Evolutionary conservation across 23 tunicate species (phyloP).

Genomic region (Ascidia mentula): DNA sequence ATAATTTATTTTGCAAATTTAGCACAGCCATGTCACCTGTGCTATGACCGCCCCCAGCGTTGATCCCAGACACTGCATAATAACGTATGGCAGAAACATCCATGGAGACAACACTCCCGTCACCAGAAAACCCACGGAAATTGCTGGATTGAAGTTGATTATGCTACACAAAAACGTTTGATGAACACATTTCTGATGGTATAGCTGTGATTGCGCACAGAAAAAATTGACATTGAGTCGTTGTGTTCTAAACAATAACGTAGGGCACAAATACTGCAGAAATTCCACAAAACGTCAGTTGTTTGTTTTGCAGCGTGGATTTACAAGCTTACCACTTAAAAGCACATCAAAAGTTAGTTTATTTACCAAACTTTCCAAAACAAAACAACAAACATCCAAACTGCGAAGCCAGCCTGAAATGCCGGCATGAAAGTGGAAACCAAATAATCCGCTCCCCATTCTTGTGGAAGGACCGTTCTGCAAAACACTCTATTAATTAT

Average conservation of each 20-base stretch:
- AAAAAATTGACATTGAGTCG: no score
- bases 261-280: no score
- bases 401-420: slow-evolving; percentile 94
- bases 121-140: slow-evolving; percentile 68
- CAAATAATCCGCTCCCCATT: slow-evolving; percentile 65
- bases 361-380: slow-evolving; percentile 93
- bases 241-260: no score
- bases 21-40: no score
- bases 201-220: no score
- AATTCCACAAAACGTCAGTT: no score
- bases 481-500: no score
- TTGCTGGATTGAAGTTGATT: slow-evolving; percentile 96
- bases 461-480: slow-evolving; percentile 71
- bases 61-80: slow-evolving; percentile 82
- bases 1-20: no score
- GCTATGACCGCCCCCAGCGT: slow-evolving; percentile 82
- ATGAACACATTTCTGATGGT: no score
- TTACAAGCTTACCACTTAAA: no score
- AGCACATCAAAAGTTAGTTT: no score
- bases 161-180: slow-evolving; percentile 58
- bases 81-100: slow-evolving; percentile 61
- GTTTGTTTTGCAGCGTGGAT: no score
- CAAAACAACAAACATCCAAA: slow-evolving; percentile 91
- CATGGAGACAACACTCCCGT: slow-evolving; percentile 77
- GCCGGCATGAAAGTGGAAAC: slow-evolving; percentile 85